Evolutionary conservation across 2,797 vertebrate species (phyloP).

Genomic region (Poliocrania exsul): DNA sequence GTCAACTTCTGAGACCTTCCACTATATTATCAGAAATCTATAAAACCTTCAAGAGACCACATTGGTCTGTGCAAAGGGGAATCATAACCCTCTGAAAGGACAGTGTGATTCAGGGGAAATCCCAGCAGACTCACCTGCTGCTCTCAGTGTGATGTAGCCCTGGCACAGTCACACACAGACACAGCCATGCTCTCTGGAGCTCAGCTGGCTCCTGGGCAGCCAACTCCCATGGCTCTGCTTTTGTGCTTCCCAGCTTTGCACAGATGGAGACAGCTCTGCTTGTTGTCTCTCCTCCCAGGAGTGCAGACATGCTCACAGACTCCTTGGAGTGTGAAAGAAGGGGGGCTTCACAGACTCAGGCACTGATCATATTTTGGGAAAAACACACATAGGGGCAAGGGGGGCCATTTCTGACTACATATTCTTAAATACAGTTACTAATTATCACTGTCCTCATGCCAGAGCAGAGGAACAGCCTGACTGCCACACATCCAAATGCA

Average conservation of each 20-base stretch:
- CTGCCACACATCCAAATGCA: neutral
- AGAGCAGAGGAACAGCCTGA: neutral
- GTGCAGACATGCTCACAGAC: neutral
- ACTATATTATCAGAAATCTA: neutral
- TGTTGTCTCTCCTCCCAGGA: neutral
- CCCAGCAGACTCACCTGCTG: neutral
- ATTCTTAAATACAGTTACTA: neutral
- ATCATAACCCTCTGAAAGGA: neutral
- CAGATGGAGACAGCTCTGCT: constrained; percentile 28
- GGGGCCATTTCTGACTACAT: neutral
- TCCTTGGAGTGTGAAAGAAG: neutral
- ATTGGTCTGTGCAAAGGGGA: neutral
- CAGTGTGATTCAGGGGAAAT: neutral
- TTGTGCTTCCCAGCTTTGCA: neutral
- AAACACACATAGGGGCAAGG: neutral
- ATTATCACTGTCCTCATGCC: neutral
- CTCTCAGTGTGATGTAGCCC: neutral
- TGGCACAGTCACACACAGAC: neutral
- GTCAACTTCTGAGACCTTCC: neutral
- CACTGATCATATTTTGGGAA: neutral
- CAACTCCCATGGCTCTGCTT: neutral
- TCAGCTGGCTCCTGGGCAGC: neutral
- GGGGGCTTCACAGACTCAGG: neutral
- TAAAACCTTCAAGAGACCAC: neutral
- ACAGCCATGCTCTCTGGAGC: neutral